Evolutionary conservation across 2,888 invertebrate species (phyloP).

Genomic region (Cantharis rufa): DNA sequence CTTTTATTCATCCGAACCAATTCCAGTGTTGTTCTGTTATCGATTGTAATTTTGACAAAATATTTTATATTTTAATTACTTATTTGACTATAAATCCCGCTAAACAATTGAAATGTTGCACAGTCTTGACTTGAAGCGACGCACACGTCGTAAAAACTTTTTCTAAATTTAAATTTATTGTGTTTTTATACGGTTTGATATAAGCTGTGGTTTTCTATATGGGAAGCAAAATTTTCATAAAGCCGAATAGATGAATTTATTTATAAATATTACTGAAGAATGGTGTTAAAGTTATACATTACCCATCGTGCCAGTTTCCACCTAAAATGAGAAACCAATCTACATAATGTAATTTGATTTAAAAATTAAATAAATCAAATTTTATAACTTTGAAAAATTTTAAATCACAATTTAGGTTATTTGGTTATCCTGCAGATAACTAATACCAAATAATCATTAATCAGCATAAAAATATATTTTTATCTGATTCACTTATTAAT

Average conservation of each 20-base stretch:
- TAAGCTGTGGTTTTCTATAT: not conserved
- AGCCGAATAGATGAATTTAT: not conserved
- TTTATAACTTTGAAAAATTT: too few species aligned
- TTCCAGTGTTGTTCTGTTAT: not conserved
- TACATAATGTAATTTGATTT: not conserved
- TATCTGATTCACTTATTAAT: not conserved
- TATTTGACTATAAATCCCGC: not conserved
- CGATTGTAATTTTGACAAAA: not conserved
- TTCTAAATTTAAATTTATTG: not conserved
- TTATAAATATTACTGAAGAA: not conserved
- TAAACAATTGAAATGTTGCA: not conserved
- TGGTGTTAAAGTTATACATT: not conserved
- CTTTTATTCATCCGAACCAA: not conserved
- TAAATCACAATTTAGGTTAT: too few species aligned
- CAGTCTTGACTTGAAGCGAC: not conserved
- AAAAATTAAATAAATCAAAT: not conserved
- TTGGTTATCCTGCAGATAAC: too few species aligned
- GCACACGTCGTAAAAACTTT: not conserved
- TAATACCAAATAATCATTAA: too few species aligned
- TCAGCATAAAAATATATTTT: not conserved
- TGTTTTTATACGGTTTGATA: not conserved
- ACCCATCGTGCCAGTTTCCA: not conserved
- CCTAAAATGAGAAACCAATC: not conserved
- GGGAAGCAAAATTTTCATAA: not conserved
- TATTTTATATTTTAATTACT: not conserved